Evolutionary conservation across 2,888 invertebrate species (phyloP), one percentile per base, ranked within the genome.

Genomic region (Phengaris alcon): DNA sequence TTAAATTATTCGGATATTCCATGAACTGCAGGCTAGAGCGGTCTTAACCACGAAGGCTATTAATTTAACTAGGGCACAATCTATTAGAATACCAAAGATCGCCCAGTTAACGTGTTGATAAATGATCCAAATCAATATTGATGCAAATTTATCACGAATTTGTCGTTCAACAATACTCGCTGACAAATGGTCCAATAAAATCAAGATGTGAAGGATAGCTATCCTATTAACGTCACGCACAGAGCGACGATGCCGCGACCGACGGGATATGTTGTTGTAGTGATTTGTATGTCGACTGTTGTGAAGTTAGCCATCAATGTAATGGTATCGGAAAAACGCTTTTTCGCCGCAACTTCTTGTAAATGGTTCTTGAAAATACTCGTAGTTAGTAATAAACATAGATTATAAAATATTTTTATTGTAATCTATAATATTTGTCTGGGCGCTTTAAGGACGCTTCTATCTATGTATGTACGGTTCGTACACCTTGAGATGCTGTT

Each of bases 201-300:
- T 84, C 83, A 82, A 85, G 86, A 88, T 86, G 88, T 87, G 88
- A 89, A 87, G 87, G 88, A 90, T 88, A 86, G 88, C 84, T 82
- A 86, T 89, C 86, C 88, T 87, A 90, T 90, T 90, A 89, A 88
- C 85, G 90, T 90, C 90, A 85, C 84, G 82, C 82, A 84, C 89
- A 90, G 86, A 88, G 84, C 88, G 86, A 85, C 87, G 84, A 83
- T 82, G 82, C 82, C 82, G 82, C 82, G 82, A 82, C 84, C 83
- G 82, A 85, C 81, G 80, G 85, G 85, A 87, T 90, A 88, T 89
- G 90, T 87, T 84, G 84, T 84, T 85, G 81, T 84, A 84, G 82
- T 86, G 87, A 90, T 90, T 89, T 88, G 88, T 89, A 84, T 81
- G 82, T 76, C 51, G 13, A 70, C 69, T 74, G 78, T 77, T 80